These are phyloP conservation scores for Drosophila paramelanica DNA, from an alignment of 2,888 invertebrate genomes.

Conservation along the genomic window DNA sequence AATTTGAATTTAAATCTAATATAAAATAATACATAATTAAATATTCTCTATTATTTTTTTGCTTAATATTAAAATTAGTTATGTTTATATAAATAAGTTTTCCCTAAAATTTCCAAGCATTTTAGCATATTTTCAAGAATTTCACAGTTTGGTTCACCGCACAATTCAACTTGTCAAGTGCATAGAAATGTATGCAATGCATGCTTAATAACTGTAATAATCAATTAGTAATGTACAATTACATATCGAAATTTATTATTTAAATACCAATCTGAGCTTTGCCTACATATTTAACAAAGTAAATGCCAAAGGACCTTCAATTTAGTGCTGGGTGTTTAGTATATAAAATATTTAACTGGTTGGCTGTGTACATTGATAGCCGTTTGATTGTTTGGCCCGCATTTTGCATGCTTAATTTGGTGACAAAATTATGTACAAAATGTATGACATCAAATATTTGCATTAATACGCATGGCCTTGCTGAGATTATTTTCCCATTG, in stretches of 20 bases:
- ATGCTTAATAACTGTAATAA: conserved; percentile 7
- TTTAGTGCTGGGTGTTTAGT: background rate
- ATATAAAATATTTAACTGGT: conserved; percentile 27
- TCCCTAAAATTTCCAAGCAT: background rate
- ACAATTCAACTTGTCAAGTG: conserved; percentile 15
- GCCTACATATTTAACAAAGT: conserved; percentile 27
- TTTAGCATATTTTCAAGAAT: background rate
- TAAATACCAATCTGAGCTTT: conserved; percentile 5
- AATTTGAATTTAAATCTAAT: too few species aligned
- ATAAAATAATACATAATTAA: too few species aligned
- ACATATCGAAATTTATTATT: conserved; percentile 18
- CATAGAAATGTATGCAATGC: conserved; percentile 12
- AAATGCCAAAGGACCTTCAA: conserved; percentile 2
- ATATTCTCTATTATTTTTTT: too few species aligned
- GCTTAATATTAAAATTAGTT: too few species aligned
- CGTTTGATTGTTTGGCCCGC: conserved; percentile 26
- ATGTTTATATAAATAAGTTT: background rate
- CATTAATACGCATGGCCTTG: background rate
- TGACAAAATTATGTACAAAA: conserved; percentile 14
- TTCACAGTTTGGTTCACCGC: background rate
- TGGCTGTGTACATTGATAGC: conserved; percentile 1
- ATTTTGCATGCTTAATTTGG: conserved; percentile 23
- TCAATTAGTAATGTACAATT: conserved; percentile 29
- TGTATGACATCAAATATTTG: conserved; percentile 21
- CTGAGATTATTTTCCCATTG: background rate